Percentiles rank a stretch among this genome's conserved stretches.
phyloP scores from a whole-genome alignment of 2,113 vertebrate species.

The Ciconia stormi region DNA sequence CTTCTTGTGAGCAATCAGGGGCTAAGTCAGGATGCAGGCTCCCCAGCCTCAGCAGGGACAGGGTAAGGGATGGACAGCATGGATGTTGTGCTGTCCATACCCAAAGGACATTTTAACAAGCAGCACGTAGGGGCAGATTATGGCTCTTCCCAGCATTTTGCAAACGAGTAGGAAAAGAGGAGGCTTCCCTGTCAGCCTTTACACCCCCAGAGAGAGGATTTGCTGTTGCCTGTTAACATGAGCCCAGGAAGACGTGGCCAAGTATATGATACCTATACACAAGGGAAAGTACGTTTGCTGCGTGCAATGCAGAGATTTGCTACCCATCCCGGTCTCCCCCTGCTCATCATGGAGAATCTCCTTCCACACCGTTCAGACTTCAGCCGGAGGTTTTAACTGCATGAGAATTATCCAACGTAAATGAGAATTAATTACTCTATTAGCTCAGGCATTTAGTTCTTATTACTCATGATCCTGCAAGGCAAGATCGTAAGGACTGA shows the following conservation, averaged over 20 bases:
- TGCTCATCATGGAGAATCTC: neutral
- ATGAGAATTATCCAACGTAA: neutral
- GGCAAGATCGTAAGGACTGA: neutral
- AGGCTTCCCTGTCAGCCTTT: neutral
- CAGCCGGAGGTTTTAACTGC: neutral
- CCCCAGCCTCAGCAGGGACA: neutral
- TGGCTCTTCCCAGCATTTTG: neutral
- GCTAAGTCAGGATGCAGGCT: neutral
- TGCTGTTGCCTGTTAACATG: neutral
- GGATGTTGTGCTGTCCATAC: neutral
- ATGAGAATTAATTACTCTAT: conserved; percentile 31
- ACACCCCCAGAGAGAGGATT: neutral
- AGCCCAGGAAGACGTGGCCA: neutral
- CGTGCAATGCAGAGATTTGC: neutral
- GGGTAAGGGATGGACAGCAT: neutral
- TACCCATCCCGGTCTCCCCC: neutral
- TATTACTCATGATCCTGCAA: neutral
- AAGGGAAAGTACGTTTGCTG: rapidly evolving
- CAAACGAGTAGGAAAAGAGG: neutral
- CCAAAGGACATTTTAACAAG: neutral
- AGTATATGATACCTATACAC: neutral
- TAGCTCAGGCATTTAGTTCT: neutral
- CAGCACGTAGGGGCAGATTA: neutral
- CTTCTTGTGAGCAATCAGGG: neutral
- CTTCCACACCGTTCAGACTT: rapidly evolving